These are phyloP conservation scores for Gasterosteus nipponicus DNA, from an alignment of 2,113 vertebrate genomes.

Conservation along the genomic window DNA sequence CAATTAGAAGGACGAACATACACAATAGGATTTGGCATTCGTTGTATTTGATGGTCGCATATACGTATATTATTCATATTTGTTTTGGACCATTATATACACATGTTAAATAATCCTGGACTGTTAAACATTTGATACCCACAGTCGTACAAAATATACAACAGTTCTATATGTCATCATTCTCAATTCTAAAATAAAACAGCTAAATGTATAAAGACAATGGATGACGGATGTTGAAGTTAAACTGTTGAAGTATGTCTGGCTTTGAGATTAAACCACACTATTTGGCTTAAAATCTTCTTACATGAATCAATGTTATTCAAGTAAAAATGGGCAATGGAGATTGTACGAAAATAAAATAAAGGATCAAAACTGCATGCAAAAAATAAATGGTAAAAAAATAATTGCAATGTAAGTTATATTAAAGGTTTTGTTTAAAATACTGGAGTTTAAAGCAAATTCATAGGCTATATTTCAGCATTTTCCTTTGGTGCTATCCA, in stretches of 20 bases:
- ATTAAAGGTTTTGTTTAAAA: constrained; percentile 79
- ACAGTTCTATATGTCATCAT: constrained; percentile 60
- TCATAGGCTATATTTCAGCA: constrained; percentile 67
- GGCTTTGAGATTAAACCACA: constrained; percentile 66
- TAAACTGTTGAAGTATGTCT: constrained; percentile 83
- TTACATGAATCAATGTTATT: constrained; percentile 69
- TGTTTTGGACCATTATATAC: constrained; percentile 59
- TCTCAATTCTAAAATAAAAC: constrained; percentile 69
- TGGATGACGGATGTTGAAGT: constrained; percentile 48
- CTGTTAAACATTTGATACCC: constrained; percentile 68
- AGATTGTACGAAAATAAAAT: constrained; percentile 79
- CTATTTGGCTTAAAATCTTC: constrained; percentile 44
- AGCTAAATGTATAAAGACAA: constrained; percentile 66
- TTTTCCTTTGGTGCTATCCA: constrained; percentile 70
- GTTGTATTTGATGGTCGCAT: constrained; percentile 70
- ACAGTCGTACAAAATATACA: constrained; percentile 77
- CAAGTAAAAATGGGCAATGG: constrained; percentile 84
- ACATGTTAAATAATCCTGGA: constrained; percentile 58
- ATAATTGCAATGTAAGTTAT: constrained; percentile 85
- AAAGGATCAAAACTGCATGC: constrained; percentile 87
- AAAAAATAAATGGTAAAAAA: constrained; percentile 83
- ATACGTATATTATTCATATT: constrained; percentile 66
- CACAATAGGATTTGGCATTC: constrained; percentile 76
- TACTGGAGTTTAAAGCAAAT: constrained; percentile 78
- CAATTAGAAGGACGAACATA: constrained; percentile 52